Conservation (phyloP, 1,140 invertebrate genomes). For the Bombyx mandarina region DNA sequence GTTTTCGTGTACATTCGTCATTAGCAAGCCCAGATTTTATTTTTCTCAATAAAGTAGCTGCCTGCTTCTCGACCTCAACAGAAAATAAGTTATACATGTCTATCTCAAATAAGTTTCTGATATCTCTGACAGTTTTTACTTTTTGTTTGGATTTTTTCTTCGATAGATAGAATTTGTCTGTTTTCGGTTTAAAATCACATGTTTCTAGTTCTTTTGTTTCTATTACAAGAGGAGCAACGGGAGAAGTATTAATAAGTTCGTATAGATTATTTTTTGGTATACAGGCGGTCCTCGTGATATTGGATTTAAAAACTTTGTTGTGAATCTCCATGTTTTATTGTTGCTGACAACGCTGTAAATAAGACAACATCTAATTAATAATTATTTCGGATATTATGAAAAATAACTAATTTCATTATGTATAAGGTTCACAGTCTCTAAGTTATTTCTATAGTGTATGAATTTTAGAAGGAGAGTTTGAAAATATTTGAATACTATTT, state of each 20-base stretch:
- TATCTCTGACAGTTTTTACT: constrained; percentile 51
- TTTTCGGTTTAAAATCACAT: constrained; percentile 41
- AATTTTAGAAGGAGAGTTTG: no score
- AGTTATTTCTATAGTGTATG: no score
- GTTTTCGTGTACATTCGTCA: constrained; percentile 35
- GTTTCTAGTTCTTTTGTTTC: constrained; percentile 8
- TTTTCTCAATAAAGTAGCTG: constrained; percentile 45
- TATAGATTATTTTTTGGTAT: constrained; percentile 36
- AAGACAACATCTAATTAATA: no score
- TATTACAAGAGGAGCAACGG: constrained; percentile 27
- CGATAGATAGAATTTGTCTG: constrained; percentile 43
- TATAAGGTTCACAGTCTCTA: no score
- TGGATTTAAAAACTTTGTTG: constrained; percentile 39
- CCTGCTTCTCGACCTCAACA: constrained; percentile 43
- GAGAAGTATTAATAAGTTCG: constrained; percentile 34
- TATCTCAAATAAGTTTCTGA: constrained; percentile 42
- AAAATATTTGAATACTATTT: no score
- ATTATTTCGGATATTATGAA: no score
- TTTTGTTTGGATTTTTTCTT: constrained; percentile 47
- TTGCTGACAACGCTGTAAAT: no score
- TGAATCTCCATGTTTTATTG: constrained; percentile 31
- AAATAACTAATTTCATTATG: no score
- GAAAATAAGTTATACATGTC: constrained; percentile 37
- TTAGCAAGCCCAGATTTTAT: constrained; percentile 39
- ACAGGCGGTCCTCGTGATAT: constrained; percentile 31